Evolutionary conservation across 2,888 invertebrate genomes (phyloP).

Genomic region (Prosapia bicincta): DNA sequence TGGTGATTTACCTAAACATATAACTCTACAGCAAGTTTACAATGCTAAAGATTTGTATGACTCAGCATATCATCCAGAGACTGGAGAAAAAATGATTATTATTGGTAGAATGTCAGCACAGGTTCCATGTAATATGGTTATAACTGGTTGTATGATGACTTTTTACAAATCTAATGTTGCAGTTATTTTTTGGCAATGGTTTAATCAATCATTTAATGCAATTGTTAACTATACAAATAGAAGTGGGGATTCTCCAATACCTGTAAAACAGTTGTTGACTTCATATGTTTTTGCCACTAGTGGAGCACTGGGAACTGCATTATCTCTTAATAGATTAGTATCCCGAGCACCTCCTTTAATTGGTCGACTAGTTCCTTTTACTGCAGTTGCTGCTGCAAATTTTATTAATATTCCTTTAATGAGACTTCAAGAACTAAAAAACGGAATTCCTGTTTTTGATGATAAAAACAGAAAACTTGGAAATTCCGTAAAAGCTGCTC

Average conservation of each 20-base stretch:
- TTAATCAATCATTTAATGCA: constrained; percentile 99
- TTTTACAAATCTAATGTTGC: constrained; percentile 92
- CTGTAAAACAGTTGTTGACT: constrained; percentile 65
- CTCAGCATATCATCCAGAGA: constrained; percentile 98
- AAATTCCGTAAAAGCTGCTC: constrained; percentile 63
- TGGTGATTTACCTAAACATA: constrained; percentile 41
- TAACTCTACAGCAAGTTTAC: constrained; percentile 84
- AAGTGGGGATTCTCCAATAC: constrained; percentile 66
- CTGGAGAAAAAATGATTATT: constrained; percentile 91
- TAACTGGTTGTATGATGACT: constrained; percentile 95
- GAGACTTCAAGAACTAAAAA: constrained; percentile 77
- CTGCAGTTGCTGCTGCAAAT: constrained; percentile 95
- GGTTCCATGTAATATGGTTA: constrained; percentile 95
- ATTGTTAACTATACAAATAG: constrained; percentile 98
- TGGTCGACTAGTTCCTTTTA: constrained; percentile 90
- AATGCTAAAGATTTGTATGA: constrained; percentile 90
- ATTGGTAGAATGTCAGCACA: constrained; percentile 98
- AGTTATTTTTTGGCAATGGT: constrained; percentile 98
- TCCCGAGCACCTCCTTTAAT: constrained; percentile 71
- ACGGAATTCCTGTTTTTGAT: constrained; percentile 81
- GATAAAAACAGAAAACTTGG: constrained; percentile 68
- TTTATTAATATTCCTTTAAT: constrained; percentile 98
- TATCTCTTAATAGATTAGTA: constrained; percentile 81
- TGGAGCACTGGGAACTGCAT: constrained; percentile 87
- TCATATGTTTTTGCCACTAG: constrained; percentile 89